These are phyloP conservation scores for Agrypnus murinus DNA, from an alignment of 2,888 invertebrate genomes.

Conservation along the genomic window DNA sequence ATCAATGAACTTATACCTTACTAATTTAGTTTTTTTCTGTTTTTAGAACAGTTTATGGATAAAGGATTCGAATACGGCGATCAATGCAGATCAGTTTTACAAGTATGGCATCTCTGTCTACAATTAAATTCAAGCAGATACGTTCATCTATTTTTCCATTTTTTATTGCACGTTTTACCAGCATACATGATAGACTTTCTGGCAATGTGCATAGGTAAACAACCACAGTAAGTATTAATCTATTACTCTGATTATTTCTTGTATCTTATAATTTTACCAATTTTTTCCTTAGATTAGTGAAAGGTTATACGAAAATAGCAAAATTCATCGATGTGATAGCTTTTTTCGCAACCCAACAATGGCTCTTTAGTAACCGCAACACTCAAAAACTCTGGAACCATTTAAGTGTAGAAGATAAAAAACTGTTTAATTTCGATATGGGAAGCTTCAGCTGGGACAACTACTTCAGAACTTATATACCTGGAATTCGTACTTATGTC, in stretches of 20 bases:
- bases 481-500: slow-evolving; percentile 82
- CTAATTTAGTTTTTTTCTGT: too few relatives aligned
- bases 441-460: slow-evolving; percentile 79
- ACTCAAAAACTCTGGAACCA: slow-evolving; percentile 74
- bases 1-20: too few relatives aligned
- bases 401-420: slow-evolving; percentile 70
- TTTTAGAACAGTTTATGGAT: slow-evolving; percentile 11
- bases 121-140: slow-evolving; percentile 63
- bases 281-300: slow-evolving; percentile 78
- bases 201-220: slow-evolving; percentile 69
- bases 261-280: slow-evolving; percentile 1
- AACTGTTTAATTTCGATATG: slow-evolving; percentile 84
- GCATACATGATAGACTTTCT: slow-evolving; percentile 76
- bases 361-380: slow-evolving; percentile 73
- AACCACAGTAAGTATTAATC: slow-evolving; percentile 72
- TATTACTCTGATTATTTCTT: too few relatives aligned
- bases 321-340: slow-evolving; percentile 82
- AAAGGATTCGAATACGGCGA: not conserved
- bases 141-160: slow-evolving; percentile 69
- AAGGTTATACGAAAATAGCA: slow-evolving; percentile 86
- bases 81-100: not conserved
- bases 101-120: slow-evolving; percentile 65
- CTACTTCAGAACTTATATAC: slow-evolving; percentile 80
- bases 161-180: slow-evolving; percentile 77
- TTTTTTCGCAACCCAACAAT: slow-evolving; percentile 85